Conservation (phyloP, 92 coral and sea anemone genomes). For the Porites divaricata region DNA sequence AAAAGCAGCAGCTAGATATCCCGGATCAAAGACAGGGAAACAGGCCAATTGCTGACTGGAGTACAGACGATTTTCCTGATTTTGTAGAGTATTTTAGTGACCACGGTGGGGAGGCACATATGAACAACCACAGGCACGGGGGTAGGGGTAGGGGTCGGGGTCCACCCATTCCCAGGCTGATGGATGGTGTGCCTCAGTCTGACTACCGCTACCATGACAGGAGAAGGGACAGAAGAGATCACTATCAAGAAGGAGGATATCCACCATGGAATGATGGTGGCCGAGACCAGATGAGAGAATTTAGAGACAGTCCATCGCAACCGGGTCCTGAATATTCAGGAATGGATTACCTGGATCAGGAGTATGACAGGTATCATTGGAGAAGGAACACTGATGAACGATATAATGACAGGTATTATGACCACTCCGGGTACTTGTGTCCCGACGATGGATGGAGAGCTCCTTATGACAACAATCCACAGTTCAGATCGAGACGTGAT, state of each 20-base stretch:
- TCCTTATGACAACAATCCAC: neutral
- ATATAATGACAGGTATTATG: neutral
- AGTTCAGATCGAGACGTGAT: neutral
- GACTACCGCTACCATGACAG: constrained; percentile 6
- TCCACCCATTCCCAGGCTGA: neutral
- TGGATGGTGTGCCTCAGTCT: neutral
- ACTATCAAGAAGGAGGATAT: neutral
- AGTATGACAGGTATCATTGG: neutral
- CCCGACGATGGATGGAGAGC: constrained; percentile 18
- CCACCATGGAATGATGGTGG: constrained; percentile 24
- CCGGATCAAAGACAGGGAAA: neutral
- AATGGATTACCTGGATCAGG: neutral
- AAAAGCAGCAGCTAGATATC: neutral
- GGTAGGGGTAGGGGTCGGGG: neutral
- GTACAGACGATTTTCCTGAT: constrained; percentile 22
- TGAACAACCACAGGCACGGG: neutral
- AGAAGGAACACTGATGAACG: constrained; percentile 1
- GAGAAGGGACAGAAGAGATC: neutral
- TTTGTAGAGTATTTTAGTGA: constrained; percentile 18
- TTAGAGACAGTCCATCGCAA: constrained; percentile 17
- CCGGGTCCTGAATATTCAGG: neutral
- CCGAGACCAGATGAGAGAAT: constrained; percentile 2
- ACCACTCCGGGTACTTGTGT: neutral
- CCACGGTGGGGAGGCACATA: neutral
- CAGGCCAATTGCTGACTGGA: constrained; percentile 12